Conservation (phyloP, 2,888 invertebrate genomes). For the Timema podura region DNA sequence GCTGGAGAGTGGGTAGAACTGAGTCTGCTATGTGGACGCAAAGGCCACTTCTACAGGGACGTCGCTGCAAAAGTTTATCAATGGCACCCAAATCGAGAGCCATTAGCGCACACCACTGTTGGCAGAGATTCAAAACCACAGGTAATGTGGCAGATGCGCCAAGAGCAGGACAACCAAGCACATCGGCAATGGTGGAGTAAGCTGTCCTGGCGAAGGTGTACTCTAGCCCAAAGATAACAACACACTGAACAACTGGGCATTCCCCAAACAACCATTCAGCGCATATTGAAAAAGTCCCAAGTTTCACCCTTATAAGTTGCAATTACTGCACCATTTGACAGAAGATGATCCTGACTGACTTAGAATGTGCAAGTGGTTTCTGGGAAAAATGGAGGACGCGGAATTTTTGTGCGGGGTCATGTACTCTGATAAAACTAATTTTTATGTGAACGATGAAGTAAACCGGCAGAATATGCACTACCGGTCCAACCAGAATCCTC, state of each 20-base stretch:
- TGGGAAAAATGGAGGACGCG: neutral
- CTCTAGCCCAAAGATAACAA: conserved; percentile 5
- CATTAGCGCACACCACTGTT: conserved; percentile 10
- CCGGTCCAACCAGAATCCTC: neutral
- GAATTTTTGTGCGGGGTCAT: neutral
- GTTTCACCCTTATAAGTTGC: conserved; percentile 1
- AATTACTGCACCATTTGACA: neutral
- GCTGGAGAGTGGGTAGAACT: neutral
- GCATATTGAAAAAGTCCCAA: conserved; percentile 5
- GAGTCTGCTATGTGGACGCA: neutral
- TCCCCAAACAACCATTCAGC: conserved; percentile 3
- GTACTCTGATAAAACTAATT: neutral
- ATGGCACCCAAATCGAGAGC: conserved; percentile 12
- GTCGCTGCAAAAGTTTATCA: conserved; percentile 8
- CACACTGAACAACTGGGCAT: neutral
- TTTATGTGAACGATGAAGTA: conserved; percentile 6
- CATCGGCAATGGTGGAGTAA: neutral
- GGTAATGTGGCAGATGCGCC: conserved; percentile 16
- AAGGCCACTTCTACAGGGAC: conserved; percentile 3
- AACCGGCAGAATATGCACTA: neutral
- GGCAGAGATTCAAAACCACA: neutral
- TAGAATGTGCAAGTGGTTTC: conserved; percentile 2
- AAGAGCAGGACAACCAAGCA: conserved; percentile 3
- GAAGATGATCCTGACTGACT: neutral
- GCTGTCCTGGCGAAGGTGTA: no score